These are phyloP conservation scores for Brachionus manjavacas DNA, from an alignment of 1,140 invertebrate genomes.

Conservation along the genomic window DNA sequence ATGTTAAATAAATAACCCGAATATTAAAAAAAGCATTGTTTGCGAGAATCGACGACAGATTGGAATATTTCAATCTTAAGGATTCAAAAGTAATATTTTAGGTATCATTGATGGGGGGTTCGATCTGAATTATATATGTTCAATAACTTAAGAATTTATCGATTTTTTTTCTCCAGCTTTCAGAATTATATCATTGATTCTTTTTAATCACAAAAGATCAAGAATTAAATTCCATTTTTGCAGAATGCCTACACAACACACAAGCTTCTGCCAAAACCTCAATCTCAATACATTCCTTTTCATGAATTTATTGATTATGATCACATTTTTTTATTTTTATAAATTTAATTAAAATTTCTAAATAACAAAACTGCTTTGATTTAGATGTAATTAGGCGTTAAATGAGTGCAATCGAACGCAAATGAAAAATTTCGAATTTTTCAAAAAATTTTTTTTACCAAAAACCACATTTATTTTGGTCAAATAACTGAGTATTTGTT, in stretches of 20 bases:
- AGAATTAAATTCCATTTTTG: background rate
- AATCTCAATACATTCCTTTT: background rate
- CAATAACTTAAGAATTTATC: conserved; percentile 4
- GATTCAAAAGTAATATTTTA: conserved; percentile 24
- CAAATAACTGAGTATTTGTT: background rate
- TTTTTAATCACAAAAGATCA: conserved; percentile 7
- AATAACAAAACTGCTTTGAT: background rate
- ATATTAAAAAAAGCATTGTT: background rate
- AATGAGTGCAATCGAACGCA: background rate
- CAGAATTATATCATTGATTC: background rate
- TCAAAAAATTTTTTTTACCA: background rate
- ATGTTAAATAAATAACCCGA: conserved; percentile 29
- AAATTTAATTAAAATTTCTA: background rate
- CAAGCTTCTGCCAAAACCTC: background rate
- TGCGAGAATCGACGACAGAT: background rate
- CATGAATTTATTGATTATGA: background rate
- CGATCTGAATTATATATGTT: background rate
- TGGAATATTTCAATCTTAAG: background rate
- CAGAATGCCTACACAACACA: background rate
- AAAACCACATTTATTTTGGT: background rate
- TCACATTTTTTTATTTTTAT: background rate
- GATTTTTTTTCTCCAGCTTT: conserved; percentile 24
- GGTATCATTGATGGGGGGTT: background rate
- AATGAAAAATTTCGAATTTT: background rate
- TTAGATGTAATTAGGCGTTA: background rate